phyloP scores from a whole-genome alignment of 2,888 invertebrate genomes.

The Lasioglossum oenotherae region DNA sequence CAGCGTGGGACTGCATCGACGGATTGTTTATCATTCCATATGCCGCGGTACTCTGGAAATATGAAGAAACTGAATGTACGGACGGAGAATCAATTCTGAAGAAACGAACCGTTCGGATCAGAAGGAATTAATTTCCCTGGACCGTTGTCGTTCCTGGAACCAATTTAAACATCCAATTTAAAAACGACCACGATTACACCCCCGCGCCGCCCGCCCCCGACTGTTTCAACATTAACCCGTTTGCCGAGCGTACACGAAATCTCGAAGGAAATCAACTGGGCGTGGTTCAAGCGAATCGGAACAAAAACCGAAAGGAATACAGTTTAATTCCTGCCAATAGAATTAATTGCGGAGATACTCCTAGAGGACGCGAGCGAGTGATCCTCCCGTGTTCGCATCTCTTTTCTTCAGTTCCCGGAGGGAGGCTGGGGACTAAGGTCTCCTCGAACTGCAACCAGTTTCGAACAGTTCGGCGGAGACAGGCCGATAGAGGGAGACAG shows the following conservation, averaged over 20 bases:
- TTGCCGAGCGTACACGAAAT: conserved; percentile 11
- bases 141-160: conserved; percentile 12
- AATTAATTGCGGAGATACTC: conserved; percentile 77
- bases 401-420: conserved; percentile 42
- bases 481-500: conserved; percentile 74
- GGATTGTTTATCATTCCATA: background rate
- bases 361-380: conserved; percentile 45
- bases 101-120: background rate
- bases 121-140: conserved; percentile 14
- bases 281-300: background rate
- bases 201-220: background rate
- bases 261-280: conserved; percentile 29
- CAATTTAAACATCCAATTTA: conserved; percentile 22
- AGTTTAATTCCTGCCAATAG: conserved; percentile 69
- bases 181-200: conserved; percentile 1
- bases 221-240: conserved; percentile 32
- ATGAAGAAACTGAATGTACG: conserved; percentile 18
- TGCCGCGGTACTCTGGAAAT: background rate
- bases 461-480: conserved; percentile 82
- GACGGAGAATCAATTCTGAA: background rate
- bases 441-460: conserved; percentile 77
- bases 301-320: conserved; percentile 28
- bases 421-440: conserved; percentile 30
- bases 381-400: conserved; percentile 49
- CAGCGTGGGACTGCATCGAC: background rate